Evolutionary conservation across 2,797 vertebrate genomes (phyloP).

Genomic region (Pangasius larnaudii): DNA sequence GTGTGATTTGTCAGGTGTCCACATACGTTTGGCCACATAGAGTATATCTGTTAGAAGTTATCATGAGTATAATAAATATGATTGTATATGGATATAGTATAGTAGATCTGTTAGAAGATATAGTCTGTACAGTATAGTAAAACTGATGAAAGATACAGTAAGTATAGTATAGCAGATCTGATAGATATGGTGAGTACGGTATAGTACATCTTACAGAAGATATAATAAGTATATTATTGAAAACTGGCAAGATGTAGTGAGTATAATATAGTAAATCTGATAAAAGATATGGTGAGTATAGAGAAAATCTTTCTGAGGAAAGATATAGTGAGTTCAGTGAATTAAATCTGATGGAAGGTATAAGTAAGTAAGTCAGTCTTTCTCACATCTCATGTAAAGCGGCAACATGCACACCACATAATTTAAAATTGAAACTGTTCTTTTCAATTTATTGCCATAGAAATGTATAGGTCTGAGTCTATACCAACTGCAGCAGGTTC

Average conservation of each 20-base stretch:
- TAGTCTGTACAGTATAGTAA: not conserved
- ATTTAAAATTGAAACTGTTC: not conserved
- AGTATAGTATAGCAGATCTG: not conserved
- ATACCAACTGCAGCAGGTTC: not conserved
- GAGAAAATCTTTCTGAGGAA: not conserved
- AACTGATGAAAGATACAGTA: not conserved
- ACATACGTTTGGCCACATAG: too few relatives aligned
- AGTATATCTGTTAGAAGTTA: not conserved
- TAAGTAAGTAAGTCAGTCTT: not conserved
- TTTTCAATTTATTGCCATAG: not conserved
- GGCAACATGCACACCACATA: too few relatives aligned
- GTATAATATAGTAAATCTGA: not conserved
- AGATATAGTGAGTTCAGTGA: not conserved
- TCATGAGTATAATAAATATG: not conserved
- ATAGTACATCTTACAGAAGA: not conserved
- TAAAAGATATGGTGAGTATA: not conserved
- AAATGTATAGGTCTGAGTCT: not conserved
- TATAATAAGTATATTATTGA: too few relatives aligned
- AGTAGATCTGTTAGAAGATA: not conserved
- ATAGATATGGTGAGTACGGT: not conserved
- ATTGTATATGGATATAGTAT: not conserved
- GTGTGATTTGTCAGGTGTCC: too few relatives aligned
- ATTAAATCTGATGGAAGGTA: not conserved
- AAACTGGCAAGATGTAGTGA: not conserved
- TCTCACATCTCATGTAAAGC: not conserved